phyloP scores from a whole-genome alignment of 2,797 vertebrate species.

The Apodemus agrarius region DNA sequence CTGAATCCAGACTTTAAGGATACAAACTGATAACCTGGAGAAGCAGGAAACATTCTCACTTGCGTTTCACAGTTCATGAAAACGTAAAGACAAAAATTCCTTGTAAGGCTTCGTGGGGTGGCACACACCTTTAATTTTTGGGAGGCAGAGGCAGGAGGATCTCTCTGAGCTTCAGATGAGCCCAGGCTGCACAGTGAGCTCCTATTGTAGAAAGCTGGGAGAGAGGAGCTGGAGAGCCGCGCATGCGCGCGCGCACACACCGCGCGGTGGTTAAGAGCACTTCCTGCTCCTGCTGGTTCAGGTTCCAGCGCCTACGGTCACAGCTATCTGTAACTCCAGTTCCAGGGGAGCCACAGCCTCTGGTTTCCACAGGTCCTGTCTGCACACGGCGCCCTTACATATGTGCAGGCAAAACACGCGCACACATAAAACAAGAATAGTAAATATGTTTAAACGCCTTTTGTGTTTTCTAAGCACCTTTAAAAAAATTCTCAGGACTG shows the following conservation, averaged over 20 bases:
- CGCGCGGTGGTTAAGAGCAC: not conserved
- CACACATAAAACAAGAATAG: not conserved
- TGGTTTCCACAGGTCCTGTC: too few species aligned
- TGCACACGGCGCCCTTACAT: not conserved
- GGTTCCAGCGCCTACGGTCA: not conserved
- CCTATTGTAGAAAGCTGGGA: not conserved
- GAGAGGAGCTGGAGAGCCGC: not conserved
- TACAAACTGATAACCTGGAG: not conserved
- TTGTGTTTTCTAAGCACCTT: not conserved
- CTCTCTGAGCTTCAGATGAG: not conserved
- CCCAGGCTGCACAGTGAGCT: not conserved
- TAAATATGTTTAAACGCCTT: not conserved
- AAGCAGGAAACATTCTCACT: not conserved
- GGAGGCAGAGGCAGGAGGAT: not conserved
- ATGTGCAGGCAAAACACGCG: not conserved
- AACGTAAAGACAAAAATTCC: not conserved
- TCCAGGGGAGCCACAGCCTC: not conserved
- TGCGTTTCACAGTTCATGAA: not conserved
- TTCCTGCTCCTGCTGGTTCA: not conserved
- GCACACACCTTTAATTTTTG: not conserved
- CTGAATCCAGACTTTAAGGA: constrained; percentile 11
- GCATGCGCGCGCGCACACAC: too few species aligned
- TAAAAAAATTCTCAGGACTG: not conserved
- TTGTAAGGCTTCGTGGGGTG: too few species aligned
- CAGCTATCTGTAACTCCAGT: not conserved